Conservation (phyloP, 92 coral and sea anemone genomes). For the Zoanthus sansibaricus region DNA sequence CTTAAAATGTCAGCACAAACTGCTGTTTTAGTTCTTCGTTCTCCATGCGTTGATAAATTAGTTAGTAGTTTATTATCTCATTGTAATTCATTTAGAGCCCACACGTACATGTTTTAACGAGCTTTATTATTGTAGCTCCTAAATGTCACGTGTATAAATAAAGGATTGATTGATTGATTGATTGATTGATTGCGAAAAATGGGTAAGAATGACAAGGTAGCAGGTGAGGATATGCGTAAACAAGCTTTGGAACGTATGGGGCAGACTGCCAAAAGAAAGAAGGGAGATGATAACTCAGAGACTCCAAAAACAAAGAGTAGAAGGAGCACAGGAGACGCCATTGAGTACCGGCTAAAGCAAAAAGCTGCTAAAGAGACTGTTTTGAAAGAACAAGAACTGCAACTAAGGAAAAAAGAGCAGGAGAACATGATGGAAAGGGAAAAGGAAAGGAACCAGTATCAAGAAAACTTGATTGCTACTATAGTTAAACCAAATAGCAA, state of each 20-base stretch:
- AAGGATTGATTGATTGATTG: too few relatives aligned
- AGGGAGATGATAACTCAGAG: not conserved
- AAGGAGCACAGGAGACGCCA: not conserved
- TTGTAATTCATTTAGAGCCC: too few relatives aligned
- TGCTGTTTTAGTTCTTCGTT: too few relatives aligned
- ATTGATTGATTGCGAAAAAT: too few relatives aligned
- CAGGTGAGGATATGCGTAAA: not conserved
- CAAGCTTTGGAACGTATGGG: slow-evolving; percentile 1
- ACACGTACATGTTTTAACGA: too few relatives aligned
- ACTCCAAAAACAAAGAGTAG: not conserved
- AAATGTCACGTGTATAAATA: too few relatives aligned
- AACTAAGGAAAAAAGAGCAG: not conserved
- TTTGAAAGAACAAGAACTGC: not conserved
- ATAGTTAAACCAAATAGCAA: slow-evolving; percentile 24
- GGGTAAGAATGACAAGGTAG: not conserved
- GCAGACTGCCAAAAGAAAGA: not conserved
- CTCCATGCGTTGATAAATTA: too few relatives aligned
- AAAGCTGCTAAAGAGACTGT: not conserved
- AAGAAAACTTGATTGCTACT: slow-evolving; percentile 22
- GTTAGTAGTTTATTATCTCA: too few relatives aligned
- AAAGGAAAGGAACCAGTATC: slow-evolving; percentile 34
- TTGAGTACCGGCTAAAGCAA: slow-evolving; percentile 3
- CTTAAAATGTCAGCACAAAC: too few relatives aligned
- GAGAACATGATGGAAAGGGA: slow-evolving; percentile 14
- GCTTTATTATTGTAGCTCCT: too few relatives aligned